Base-by-base conservation (phyloP, 1,140 invertebrate species). In the Anadara kagoshimensis region DNA sequence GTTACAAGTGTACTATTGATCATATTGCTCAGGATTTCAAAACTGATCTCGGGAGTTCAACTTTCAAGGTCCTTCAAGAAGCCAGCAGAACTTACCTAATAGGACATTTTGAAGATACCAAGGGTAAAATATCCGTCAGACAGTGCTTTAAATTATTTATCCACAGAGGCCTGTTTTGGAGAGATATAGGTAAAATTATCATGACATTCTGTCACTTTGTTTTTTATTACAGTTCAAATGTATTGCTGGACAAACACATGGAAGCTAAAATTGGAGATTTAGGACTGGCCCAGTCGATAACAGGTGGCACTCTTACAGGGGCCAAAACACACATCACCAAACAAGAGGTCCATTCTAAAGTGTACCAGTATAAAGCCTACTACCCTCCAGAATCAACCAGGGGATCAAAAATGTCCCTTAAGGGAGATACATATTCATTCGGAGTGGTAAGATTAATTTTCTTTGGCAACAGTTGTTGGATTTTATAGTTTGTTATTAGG, bases 191-290 rank as follows among this genome's bases (percentile, higher is more conserved):
- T 36, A 36, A 36, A 36, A 36, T 36, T 2, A 7, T 36, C 29
- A 7, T 36, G 29, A 2, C 7, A 36, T 65, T 56, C n/a, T 44
- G 2, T 3, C 29, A 36, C 29, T 57, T 65, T 18, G 69, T 68
- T 43, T 64, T 73, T 56, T 71, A 63, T 64, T 75, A 58, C 75
- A 93, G 95, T 78, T 96, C 95, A 0, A 99, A 99, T 88, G 98
- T 99, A 79, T 89, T 99, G 1, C 89, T 99, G n/a, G 97, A 98
- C 86, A 91, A 92, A 72, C 94, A 96, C 88, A 92, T 94, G 57
- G 94, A 95, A 85, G 94, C 97, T 0, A 95, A 95, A 89, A 94
- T 99, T 67, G 97, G 96, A 0, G 97, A 99, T 90, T 98, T 99
- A 90, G 97, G 97, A 0, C 90, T 98, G 51, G 95, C 96, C 0